Evolutionary conservation across 2,888 invertebrate genomes (phyloP).

Genomic region (Cosmia pyralina): DNA sequence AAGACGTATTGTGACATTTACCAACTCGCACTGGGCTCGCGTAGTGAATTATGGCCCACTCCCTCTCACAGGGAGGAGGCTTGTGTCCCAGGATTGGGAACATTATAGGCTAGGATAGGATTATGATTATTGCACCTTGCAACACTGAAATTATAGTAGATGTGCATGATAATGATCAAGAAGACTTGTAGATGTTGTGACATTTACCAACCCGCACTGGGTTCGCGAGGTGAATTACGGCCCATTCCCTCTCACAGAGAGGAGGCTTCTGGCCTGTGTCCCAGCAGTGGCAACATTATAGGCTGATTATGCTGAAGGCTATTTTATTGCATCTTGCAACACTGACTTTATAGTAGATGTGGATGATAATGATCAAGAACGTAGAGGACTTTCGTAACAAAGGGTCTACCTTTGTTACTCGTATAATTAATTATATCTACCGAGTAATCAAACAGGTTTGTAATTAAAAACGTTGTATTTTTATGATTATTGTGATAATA

Average conservation of each 20-base stretch:
- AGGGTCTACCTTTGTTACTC: slow-evolving; percentile 5
- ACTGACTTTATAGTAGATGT: neutral
- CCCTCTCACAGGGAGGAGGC: neutral
- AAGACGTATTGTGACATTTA: too few relatives aligned
- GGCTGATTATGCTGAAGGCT: neutral
- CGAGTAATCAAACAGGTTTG: neutral
- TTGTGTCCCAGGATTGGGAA: neutral
- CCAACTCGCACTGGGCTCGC: too few relatives aligned
- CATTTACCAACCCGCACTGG: too few relatives aligned
- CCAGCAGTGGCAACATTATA: neutral
- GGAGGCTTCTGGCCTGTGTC: neutral
- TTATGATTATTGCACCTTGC: slow-evolving; percentile 13
- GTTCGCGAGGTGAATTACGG: too few relatives aligned
- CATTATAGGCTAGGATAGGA: neutral
- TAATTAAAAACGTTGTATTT: slow-evolving; percentile 6
- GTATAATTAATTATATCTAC: neutral
- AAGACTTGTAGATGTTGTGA: neutral
- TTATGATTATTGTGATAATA: slow-evolving; percentile 1
- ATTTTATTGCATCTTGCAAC: slow-evolving; percentile 19
- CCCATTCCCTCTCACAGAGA: neutral
- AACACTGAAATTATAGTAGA: neutral
- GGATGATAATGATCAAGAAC: slow-evolving; percentile 10
- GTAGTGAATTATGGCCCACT: too few relatives aligned
- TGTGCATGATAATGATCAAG: slow-evolving; percentile 13
- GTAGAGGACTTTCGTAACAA: slow-evolving; percentile 11